Base-by-base conservation (phyloP, 2,113 vertebrate species). In the Pomatostomus ruficeps region DNA sequence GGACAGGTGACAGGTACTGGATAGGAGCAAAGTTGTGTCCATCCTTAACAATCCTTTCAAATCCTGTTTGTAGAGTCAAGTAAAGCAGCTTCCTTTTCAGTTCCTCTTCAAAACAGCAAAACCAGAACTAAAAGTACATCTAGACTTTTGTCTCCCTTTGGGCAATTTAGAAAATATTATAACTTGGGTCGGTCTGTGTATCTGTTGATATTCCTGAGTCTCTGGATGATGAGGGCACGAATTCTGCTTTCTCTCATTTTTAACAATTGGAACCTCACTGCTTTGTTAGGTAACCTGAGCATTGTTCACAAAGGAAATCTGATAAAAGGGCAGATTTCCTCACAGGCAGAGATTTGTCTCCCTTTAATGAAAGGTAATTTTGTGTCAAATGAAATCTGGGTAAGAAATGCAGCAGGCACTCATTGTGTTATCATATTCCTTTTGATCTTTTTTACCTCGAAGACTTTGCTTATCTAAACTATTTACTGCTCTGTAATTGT, bases 391-490 rank as follows among this genome's bases (percentile, higher is more conserved):
- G 58, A 91, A 91, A 43, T 79, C 42, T n/a, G 61, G 62, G 45
- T 82, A n/a, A 83, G 81, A 70, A 76, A 49, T 23, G n/a, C 46
- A 15, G 18, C 48, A 80, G 86, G 59, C 57, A 66, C 13, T 76
- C 14, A 28, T 55, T 86, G 63, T 46, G 11, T 54, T 81, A 11
- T 38, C 76, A 7, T 31, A 28, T 59, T 70, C 52, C 65, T 74
- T 88, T 77, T 91, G 68, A 73, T 70, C 29, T 75, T 75, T 90
- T 93, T 85, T 22, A 26, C 52, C 84, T 84, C 25, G 18, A 13
- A 74, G 70, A n/a, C 65, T 84, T 74, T 20, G 45, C 81, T 95
- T 91, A 89, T 89, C 83, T 93, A 51, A 92, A 82, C 49, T 81
- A n/a, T 88, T 94, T 85, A 76, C 20, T 48, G 89, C 71, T 74